These are phyloP conservation scores for Drosophila albomicans DNA, from an alignment of 1,140 invertebrate genomes.

Conservation along the genomic window DNA sequence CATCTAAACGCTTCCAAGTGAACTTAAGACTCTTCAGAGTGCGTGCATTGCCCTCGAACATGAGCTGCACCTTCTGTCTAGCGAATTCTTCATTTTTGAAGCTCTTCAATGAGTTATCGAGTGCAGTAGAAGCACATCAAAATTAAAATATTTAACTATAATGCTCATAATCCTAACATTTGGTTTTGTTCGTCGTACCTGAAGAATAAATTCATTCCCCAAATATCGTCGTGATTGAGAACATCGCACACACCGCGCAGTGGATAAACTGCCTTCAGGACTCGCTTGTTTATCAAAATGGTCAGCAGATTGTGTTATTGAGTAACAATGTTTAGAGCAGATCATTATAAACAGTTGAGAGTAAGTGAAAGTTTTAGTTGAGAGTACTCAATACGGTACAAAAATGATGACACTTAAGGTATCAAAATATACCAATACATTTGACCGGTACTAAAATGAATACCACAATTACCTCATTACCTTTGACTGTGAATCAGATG, in stretches of 20 bases:
- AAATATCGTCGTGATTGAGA: conserved; percentile 88
- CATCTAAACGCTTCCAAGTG: conserved; percentile 69
- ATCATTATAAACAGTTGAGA: too few relatives aligned
- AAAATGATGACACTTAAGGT: too few relatives aligned
- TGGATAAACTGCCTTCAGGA: conserved; percentile 72
- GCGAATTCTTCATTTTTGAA: conserved; percentile 76
- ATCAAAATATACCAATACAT: too few relatives aligned
- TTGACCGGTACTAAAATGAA: too few relatives aligned
- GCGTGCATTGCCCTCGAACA: conserved; percentile 74
- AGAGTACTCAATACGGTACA: too few relatives aligned
- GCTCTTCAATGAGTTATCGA: conserved; percentile 74
- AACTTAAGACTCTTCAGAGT: conserved; percentile 72
- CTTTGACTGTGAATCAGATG: conserved; percentile 27
- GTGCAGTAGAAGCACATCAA: conserved; percentile 78
- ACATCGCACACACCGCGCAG: conserved; percentile 83
- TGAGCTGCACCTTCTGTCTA: conserved; percentile 65
- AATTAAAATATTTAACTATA: conserved; percentile 44
- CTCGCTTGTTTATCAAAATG: too few relatives aligned
- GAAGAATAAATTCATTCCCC: conserved; percentile 90
- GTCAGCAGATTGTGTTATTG: too few relatives aligned
- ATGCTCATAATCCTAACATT: conserved; percentile 84
- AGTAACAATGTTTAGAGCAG: too few relatives aligned
- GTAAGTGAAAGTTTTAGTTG: too few relatives aligned
- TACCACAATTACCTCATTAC: conserved; percentile 47
- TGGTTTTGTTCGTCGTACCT: conserved; percentile 69